Conservation (phyloP, 2,113 vertebrate species). For the Enhydra lutris region DNA sequence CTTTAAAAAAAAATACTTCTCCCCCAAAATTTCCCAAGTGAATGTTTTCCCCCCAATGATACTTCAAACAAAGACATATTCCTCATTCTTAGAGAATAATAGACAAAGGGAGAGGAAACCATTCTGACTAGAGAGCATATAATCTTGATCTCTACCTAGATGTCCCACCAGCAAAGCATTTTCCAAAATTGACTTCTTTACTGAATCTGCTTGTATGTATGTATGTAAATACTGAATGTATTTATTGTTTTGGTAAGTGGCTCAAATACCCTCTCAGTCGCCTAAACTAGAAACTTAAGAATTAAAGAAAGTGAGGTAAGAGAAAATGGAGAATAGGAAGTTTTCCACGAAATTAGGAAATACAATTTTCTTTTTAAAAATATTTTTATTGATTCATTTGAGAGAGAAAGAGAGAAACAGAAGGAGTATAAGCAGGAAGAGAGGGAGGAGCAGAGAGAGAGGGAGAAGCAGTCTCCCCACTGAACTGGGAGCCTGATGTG, state of each 20-base stretch:
- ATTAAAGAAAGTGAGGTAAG: not conserved
- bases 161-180: not conserved
- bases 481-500: not conserved
- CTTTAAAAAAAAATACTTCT: not conserved
- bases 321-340: not conserved
- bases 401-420: too few relatives aligned
- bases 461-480: too few relatives aligned
- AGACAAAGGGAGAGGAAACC: not conserved
- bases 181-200: not conserved
- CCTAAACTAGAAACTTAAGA: not conserved
- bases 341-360: not conserved
- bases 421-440: too few relatives aligned
- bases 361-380: not conserved
- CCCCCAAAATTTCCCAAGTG: constrained; percentile 18
- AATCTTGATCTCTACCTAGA: not conserved
- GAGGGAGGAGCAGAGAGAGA: too few relatives aligned
- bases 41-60: not conserved
- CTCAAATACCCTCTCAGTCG: not conserved
- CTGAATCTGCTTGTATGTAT: not conserved
- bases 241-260: not conserved
- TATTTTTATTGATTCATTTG: not conserved
- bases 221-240: not conserved
- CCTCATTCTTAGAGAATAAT: not conserved
- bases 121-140: not conserved
- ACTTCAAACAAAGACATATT: not conserved